A percentile compares a stretch with the other conserved stretches of the same genome.
Conservation (phyloP, 2,113 vertebrate genomes). For the Chaetodon auriga region DNA sequence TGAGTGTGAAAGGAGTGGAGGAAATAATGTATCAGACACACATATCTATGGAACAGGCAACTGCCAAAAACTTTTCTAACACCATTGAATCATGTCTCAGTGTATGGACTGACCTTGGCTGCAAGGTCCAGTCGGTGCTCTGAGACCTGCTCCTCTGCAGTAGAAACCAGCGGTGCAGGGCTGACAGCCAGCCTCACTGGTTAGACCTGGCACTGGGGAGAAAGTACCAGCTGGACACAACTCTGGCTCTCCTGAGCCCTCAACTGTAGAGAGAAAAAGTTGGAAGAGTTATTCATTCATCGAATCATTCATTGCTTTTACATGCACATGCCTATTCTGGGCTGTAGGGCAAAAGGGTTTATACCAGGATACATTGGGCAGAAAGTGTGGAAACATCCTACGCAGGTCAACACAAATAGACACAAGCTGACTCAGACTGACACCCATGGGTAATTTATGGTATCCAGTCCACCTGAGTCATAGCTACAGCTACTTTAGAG, state of each 20-base stretch:
- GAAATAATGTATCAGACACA: neutral
- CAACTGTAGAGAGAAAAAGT: constrained; percentile 75
- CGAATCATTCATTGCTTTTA: neutral
- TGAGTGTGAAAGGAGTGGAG: neutral
- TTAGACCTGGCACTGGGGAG: constrained; percentile 82
- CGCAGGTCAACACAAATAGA: constrained; percentile 48
- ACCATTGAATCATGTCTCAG: neutral
- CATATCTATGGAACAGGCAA: neutral
- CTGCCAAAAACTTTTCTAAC: neutral
- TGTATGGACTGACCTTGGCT: constrained; percentile 81
- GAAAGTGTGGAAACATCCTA: constrained; percentile 5
- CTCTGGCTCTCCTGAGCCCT: constrained; percentile 84
- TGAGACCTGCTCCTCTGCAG: constrained; percentile 85
- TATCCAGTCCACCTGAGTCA: constrained; percentile 46
- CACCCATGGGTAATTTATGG: constrained; percentile 26
- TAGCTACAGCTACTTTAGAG: constrained; percentile 20
- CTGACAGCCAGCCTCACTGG: constrained; percentile 82
- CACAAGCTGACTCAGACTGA: constrained; percentile 50
- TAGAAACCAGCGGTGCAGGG: constrained; percentile 88
- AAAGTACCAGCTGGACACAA: constrained; percentile 90
- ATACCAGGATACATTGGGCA: neutral
- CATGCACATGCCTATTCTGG: neutral
- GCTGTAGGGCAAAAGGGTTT: neutral
- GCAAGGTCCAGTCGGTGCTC: constrained; percentile 87
- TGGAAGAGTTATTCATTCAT: constrained; percentile 34